A percentile compares a stretch with the other conserved stretches of the same genome.
These are phyloP conservation scores for Dorcus parallelipipedus DNA, from an alignment of 2,888 invertebrate species.

Conservation along the genomic window DNA sequence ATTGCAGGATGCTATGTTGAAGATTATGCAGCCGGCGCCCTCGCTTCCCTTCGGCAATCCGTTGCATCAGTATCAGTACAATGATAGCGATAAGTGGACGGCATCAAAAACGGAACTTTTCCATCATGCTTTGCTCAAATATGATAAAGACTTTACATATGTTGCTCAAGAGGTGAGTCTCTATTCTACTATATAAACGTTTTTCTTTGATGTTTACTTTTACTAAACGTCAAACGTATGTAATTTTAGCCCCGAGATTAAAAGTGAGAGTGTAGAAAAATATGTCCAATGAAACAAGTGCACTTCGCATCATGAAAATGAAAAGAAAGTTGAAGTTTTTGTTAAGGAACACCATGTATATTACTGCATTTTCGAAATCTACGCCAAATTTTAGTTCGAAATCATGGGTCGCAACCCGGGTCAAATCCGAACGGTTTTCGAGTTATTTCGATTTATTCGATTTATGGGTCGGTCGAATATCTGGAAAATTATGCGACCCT, in stretches of 20 bases:
- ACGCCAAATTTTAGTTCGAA: too few species aligned
- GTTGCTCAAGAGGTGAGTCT: conserved; percentile 79
- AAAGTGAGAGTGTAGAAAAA: too few species aligned
- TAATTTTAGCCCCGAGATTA: not conserved
- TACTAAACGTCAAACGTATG: not conserved
- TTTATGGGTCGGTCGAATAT: too few species aligned
- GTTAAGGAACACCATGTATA: too few species aligned
- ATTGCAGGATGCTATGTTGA: conserved; percentile 73
- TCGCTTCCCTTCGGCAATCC: conserved; percentile 63
- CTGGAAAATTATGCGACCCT: too few species aligned
- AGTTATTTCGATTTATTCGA: too few species aligned
- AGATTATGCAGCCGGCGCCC: conserved; percentile 75
- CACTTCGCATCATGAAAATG: too few species aligned
- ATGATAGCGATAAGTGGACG: conserved; percentile 79
- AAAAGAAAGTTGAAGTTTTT: too few species aligned
- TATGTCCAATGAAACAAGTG: too few species aligned
- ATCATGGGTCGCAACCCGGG: too few species aligned
- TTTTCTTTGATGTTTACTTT: not conserved
- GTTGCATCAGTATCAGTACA: conserved; percentile 59
- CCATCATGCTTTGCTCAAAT: conserved; percentile 81
- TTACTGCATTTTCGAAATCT: too few species aligned
- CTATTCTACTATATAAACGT: not conserved
- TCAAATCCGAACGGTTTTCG: too few species aligned
- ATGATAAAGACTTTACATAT: conserved; percentile 91
- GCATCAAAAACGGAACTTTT: conserved; percentile 85